phyloP scores from a whole-genome alignment of 2,797 vertebrate genomes.

The Cirrhinus molitorella region DNA sequence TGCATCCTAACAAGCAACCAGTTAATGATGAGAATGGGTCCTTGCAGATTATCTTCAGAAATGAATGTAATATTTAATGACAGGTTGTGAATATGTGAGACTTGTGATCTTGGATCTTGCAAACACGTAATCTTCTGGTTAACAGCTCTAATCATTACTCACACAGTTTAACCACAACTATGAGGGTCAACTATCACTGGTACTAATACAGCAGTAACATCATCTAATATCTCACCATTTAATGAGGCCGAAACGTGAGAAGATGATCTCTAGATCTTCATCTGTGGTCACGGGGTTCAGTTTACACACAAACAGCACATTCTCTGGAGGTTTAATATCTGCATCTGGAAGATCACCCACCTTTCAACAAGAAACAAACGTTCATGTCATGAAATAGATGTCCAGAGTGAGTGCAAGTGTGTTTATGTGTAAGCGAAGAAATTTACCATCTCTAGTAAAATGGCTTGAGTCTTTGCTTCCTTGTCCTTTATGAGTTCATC shows the following conservation, averaged over 20 bases:
- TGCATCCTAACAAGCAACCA: too few relatives aligned
- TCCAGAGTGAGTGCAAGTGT: background rate
- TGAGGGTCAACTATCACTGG: background rate
- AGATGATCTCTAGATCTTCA: constrained; percentile 97
- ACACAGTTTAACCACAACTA: background rate
- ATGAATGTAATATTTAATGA: too few relatives aligned
- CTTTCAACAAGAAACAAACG: constrained; percentile 68
- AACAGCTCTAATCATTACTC: background rate
- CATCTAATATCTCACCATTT: constrained; percentile 81
- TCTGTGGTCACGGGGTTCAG: constrained; percentile 97
- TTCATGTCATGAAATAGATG: background rate
- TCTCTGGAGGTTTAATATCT: constrained; percentile 92
- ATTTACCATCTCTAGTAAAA: constrained; percentile 96
- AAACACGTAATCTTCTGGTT: background rate
- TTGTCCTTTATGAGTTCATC: constrained; percentile 93
- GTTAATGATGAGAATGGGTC: too few relatives aligned
- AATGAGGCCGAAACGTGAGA: constrained; percentile 93
- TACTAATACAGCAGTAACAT: background rate
- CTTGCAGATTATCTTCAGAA: too few relatives aligned
- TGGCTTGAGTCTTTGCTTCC: constrained; percentile 95
- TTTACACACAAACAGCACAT: constrained; percentile 97
- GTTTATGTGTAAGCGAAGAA: background rate
- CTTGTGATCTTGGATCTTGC: background rate
- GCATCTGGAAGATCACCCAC: constrained; percentile 96
- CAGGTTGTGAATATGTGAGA: too few relatives aligned